Evolutionary conservation across 2,888 invertebrate genomes (phyloP).

Genomic region (Nephrotoma guestfalica): DNA sequence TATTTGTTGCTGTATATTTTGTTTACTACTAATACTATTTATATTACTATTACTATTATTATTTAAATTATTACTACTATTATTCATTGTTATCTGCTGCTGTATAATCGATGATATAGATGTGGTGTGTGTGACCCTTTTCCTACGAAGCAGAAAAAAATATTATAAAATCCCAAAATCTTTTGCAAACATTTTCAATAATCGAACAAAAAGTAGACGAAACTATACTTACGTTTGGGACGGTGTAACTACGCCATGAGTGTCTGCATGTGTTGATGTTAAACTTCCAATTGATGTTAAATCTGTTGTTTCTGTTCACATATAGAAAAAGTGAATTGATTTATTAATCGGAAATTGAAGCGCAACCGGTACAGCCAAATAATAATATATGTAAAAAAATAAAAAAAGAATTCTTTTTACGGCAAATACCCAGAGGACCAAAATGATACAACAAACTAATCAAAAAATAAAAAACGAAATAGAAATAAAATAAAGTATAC

Average conservation of each 20-base stretch:
- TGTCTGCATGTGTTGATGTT: conserved; percentile 47
- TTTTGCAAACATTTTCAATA: not conserved
- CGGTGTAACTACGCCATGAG: conserved; percentile 29
- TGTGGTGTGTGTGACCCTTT: not conserved
- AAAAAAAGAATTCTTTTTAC: not conserved
- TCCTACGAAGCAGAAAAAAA: not conserved
- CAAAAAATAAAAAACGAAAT: not conserved
- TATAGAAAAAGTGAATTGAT: conserved; percentile 2
- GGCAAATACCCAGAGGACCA: not conserved
- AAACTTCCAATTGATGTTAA: conserved; percentile 58
- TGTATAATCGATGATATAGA: conserved; percentile 1
- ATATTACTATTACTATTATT: not conserved
- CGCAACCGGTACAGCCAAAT: not conserved
- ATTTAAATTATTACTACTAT: not conserved
- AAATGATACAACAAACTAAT: not conserved
- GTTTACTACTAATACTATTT: not conserved
- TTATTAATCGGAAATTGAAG: not conserved
- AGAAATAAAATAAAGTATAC: not conserved
- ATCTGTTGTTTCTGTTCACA: conserved; percentile 46
- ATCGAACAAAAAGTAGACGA: not conserved
- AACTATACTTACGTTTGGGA: conserved; percentile 9
- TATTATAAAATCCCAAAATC: not conserved
- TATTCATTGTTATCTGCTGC: not conserved
- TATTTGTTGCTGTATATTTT: not conserved
- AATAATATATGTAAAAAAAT: not conserved